phyloP scores from a whole-genome alignment of 2,113 vertebrate genomes.

The Cranoglanis bouderius region DNA sequence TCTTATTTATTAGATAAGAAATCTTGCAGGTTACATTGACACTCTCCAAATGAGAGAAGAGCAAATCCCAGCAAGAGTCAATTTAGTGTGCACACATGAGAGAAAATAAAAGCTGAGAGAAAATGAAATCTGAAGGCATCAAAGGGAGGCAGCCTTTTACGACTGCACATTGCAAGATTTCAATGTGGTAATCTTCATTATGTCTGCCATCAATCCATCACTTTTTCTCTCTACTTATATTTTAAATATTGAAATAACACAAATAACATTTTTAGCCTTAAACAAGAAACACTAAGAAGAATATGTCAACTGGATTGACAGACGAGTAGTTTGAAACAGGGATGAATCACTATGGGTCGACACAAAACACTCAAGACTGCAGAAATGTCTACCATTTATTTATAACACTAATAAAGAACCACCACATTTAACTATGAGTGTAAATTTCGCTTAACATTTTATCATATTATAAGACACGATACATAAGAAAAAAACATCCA shows the following conservation, averaged over 20 bases:
- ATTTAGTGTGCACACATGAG: slow-evolving; percentile 8
- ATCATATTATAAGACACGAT: not conserved
- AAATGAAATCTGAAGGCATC: not conserved
- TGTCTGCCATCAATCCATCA: not conserved
- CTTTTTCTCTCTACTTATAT: not conserved
- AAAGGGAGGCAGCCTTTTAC: not conserved
- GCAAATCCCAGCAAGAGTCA: slow-evolving; percentile 6
- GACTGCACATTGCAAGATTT: not conserved
- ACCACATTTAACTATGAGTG: not conserved
- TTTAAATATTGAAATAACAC: not conserved
- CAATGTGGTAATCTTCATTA: not conserved
- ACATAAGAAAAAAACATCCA: not conserved
- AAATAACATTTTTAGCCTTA: not conserved
- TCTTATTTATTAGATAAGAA: not conserved
- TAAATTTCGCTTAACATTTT: not conserved
- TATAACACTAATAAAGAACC: not conserved
- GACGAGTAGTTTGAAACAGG: not conserved
- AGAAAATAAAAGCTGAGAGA: not conserved
- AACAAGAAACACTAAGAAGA: not conserved
- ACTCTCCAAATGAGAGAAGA: not conserved
- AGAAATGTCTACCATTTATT: not conserved
- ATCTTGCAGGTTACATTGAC: not conserved
- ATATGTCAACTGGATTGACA: not conserved
- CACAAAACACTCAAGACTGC: not conserved
- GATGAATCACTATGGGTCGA: not conserved